phyloP scores from a whole-genome alignment of 2,797 vertebrate species.

The Betta splendens region DNA sequence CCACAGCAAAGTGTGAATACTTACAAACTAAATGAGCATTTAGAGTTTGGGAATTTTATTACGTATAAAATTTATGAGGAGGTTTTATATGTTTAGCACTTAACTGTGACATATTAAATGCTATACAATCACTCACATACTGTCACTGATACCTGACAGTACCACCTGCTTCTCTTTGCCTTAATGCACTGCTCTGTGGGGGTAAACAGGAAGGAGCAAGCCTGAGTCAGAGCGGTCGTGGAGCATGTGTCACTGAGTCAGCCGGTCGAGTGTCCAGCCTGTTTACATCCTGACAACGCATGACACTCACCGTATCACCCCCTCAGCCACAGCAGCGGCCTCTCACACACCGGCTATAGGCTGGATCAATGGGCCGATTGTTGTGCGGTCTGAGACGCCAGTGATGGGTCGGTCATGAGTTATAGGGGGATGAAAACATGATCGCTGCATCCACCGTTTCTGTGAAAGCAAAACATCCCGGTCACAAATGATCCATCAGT shows the following conservation, averaged over 20 bases:
- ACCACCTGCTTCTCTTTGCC: background rate
- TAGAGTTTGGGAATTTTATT: background rate
- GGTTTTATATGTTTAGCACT: too few species aligned
- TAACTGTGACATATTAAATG: background rate
- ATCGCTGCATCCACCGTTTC: constrained; percentile 24
- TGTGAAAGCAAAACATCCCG: constrained; percentile 5
- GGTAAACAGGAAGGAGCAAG: constrained; percentile 41
- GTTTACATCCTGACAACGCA: constrained; percentile 68
- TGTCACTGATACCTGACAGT: background rate
- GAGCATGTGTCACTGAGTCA: constrained; percentile 66
- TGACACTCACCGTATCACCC: constrained; percentile 55
- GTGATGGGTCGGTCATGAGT: constrained; percentile 58
- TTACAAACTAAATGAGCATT: background rate
- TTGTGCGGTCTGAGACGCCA: constrained; percentile 38
- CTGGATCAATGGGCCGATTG: constrained; percentile 64
- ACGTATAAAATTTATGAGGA: too few species aligned
- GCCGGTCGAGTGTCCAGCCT: constrained; percentile 44
- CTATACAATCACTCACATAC: background rate
- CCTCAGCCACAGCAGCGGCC: constrained; percentile 38
- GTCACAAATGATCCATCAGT: background rate
- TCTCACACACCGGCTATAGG: constrained; percentile 40
- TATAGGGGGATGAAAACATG: constrained; percentile 44
- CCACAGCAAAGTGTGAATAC: background rate
- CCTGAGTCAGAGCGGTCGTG: constrained; percentile 56
- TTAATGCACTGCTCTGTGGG: background rate